phyloP scores from a whole-genome alignment of 2,113 vertebrate genomes.

The Myiagra hebetior region DNA sequence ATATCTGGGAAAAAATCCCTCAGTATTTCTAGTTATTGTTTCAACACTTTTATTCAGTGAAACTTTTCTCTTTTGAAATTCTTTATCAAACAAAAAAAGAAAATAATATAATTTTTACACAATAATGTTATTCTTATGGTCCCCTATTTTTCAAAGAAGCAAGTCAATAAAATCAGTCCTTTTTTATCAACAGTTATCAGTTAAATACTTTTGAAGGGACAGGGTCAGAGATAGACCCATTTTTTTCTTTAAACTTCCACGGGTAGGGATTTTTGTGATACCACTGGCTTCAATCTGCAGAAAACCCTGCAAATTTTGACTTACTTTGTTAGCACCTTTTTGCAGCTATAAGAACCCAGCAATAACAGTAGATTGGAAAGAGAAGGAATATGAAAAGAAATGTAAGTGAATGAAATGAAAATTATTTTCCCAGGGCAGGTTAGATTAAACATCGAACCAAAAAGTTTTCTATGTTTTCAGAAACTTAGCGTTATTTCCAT shows the following conservation, averaged over 20 bases:
- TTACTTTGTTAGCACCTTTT: background rate
- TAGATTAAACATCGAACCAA: background rate
- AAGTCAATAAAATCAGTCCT: background rate
- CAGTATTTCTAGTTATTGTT: background rate
- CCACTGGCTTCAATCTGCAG: background rate
- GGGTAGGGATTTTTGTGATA: background rate
- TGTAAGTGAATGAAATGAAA: background rate
- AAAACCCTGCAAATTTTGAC: background rate
- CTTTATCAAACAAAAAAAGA: background rate
- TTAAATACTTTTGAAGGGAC: background rate
- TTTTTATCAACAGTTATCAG: background rate
- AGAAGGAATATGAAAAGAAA: background rate
- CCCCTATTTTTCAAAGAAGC: background rate
- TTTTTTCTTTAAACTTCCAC: background rate
- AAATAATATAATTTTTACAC: background rate
- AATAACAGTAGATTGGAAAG: background rate
- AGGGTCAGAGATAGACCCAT: background rate
- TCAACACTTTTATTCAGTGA: background rate
- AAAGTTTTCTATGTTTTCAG: background rate
- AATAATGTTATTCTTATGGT: background rate
- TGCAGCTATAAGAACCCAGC: background rate
- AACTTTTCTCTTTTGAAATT: background rate
- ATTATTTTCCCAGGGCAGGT: background rate
- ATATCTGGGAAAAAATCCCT: background rate
- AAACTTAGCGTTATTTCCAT: background rate